Evolutionary conservation across 2,113 vertebrate genomes (phyloP), one percentile per base, ranked within the genome.

Genomic region (Ovibos moschatus): DNA sequence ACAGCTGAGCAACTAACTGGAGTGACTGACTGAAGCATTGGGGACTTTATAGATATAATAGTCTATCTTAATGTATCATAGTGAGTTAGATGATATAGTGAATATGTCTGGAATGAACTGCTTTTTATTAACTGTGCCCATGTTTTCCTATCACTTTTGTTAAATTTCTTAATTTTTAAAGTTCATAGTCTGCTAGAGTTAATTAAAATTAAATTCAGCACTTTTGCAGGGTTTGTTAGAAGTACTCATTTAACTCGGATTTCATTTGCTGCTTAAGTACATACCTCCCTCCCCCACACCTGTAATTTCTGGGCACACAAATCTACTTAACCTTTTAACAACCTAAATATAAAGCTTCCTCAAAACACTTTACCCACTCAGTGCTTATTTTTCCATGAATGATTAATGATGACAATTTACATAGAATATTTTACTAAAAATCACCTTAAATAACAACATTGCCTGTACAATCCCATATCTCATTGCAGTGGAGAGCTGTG

Each of bases 381-480:
- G 78, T 93, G 91, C 27, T 94, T 87, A 94, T 94, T 96, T 97
- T 94, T 89, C 78, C 91, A 78, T 94, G 94, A 97, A 95, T 98
- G 97, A 98, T 98, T 96, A 96, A 98, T 97, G 97, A 95, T 60
- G 92, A 98, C 97, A 97, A 98, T 96, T 97, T 97, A 92, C 74
- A 95, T 25, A 94, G 79, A 96, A 74, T 90, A 85, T 95, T 95
- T 62, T 33, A 79, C 90, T 67, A 86, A 92, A 98, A 97, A 98
- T 92, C 96, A 97, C 83, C 98, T 96, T 98, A 93, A 97, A 89
- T 95, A 97, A 83, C 87, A 74, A 28, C 82, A 33, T 45, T 81
- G 67, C 88, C 82, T 43, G 27, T 25, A 17, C 53, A 89, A 40
- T 51, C 27, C 58, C 51, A 7, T 74, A 95, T 95, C 87, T 95